phyloP scores from a whole-genome alignment of 1,140 invertebrate genomes.

The Drosophila mauritiana region DNA sequence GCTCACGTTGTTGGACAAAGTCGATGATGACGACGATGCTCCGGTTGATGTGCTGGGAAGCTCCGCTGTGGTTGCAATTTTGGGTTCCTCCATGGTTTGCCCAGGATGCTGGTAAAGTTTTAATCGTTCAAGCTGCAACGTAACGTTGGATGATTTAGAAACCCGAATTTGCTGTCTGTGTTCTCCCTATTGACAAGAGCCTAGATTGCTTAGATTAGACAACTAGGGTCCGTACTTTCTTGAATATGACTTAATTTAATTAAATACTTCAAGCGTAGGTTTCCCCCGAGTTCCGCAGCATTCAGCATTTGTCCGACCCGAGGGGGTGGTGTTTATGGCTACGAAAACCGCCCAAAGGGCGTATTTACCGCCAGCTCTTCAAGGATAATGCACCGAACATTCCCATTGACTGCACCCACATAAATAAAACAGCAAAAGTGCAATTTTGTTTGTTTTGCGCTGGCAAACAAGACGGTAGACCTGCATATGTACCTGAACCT shows the following conservation, averaged over 20 bases:
- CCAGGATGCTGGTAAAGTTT: not conserved
- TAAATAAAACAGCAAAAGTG: not conserved
- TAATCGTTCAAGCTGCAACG: not conserved
- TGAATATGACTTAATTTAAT: slow-evolving; percentile 3
- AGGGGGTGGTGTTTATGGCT: not conserved
- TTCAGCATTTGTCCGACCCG: not conserved
- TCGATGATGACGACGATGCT: not conserved
- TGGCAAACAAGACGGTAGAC: not conserved
- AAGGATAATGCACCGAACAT: not conserved
- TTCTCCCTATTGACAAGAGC: too few relatives aligned
- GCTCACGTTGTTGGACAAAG: slow-evolving; percentile 13
- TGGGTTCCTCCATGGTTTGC: slow-evolving; percentile 54
- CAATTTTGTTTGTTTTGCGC: not conserved
- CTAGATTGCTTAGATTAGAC: too few relatives aligned
- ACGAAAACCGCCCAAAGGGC: not conserved
- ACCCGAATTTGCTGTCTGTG: too few relatives aligned
- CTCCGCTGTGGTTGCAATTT: slow-evolving; percentile 56
- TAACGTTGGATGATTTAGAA: too few relatives aligned
- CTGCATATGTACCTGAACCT: not conserved
- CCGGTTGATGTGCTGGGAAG: slow-evolving; percentile 50
- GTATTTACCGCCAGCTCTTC: not conserved
- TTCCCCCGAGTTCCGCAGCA: not conserved
- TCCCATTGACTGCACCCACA: not conserved
- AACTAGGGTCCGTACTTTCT: too few relatives aligned
- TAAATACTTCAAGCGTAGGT: not conserved